Evolutionary conservation across 1,140 invertebrate species (phyloP).

Genomic region (Drosophila oshimai): DNA sequence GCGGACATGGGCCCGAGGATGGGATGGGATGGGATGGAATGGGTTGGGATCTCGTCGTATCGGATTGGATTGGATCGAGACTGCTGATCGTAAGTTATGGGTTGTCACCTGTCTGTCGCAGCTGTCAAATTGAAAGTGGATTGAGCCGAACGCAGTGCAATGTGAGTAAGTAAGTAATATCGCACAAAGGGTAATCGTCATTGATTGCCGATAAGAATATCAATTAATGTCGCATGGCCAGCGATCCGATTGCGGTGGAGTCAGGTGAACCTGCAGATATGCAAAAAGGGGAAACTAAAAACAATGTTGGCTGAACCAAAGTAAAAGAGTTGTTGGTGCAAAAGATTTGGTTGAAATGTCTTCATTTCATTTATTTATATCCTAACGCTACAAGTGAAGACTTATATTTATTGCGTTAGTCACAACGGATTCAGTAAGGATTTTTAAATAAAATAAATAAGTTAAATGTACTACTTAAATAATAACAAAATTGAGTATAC

Average conservation of each 20-base stretch:
- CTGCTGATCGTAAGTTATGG: constrained; percentile 72
- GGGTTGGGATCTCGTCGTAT: too few relatives aligned
- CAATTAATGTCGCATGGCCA: constrained; percentile 72
- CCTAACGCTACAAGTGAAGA: too few relatives aligned
- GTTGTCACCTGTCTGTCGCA: constrained; percentile 82
- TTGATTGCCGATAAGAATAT: constrained; percentile 81
- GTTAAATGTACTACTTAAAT: too few relatives aligned
- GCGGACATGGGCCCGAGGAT: constrained; percentile 51
- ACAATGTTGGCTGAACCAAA: not conserved
- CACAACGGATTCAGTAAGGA: too few relatives aligned
- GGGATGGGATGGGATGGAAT: not conserved
- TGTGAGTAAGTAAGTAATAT: constrained; percentile 41
- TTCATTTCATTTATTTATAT: too few relatives aligned
- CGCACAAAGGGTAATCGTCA: constrained; percentile 58
- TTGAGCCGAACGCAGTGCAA: constrained; percentile 49
- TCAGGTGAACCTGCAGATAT: not conserved
- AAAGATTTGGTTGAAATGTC: too few relatives aligned
- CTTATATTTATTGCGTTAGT: too few relatives aligned
- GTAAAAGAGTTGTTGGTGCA: not conserved
- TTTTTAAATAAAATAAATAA: too few relatives aligned
- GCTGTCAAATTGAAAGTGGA: constrained; percentile 82
- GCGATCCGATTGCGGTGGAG: constrained; percentile 16
- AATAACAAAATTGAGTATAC: too few relatives aligned
- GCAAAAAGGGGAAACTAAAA: not conserved
- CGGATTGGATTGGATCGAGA: constrained; percentile 36